Evolutionary conservation across 1,140 invertebrate species (phyloP).

Genomic region (Lordiphosa mommai): DNA sequence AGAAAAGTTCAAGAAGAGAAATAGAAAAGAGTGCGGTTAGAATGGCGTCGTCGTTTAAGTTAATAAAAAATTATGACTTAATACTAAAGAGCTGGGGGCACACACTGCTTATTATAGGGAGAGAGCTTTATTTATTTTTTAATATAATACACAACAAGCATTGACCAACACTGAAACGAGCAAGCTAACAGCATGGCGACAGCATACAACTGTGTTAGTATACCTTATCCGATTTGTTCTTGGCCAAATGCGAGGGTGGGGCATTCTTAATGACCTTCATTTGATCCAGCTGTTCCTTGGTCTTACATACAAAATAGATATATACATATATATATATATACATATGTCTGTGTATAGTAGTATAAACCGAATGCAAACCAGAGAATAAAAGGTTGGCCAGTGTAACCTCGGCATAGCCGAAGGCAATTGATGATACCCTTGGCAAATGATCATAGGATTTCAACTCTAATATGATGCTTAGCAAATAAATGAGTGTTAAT

Average conservation of each 20-base stretch:
- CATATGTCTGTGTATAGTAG: no score
- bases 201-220: constrained; percentile 42
- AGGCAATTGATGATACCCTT: no score
- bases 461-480: no score
- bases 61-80: constrained; percentile 20
- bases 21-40: constrained; percentile 58
- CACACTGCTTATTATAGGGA: no score
- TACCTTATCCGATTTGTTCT: constrained; percentile 93
- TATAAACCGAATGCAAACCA: no score
- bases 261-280: constrained; percentile 89
- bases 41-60: constrained; percentile 41
- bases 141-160: constrained; percentile 39
- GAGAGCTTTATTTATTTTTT: background rate
- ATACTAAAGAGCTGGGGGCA: no score
- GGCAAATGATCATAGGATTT: no score
- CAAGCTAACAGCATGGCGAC: constrained; percentile 24
- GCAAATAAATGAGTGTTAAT: no score
- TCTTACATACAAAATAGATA: constrained; percentile 51
- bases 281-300: constrained; percentile 85
- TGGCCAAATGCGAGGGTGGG: constrained; percentile 89
- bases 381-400: no score
- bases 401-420: no score
- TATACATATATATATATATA: constrained; percentile 2
- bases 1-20: constrained; percentile 48
- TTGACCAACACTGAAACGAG: constrained; percentile 60